Conservation (phyloP, 2,888 invertebrate genomes). For the Cremastobaeus sp. region DNA sequence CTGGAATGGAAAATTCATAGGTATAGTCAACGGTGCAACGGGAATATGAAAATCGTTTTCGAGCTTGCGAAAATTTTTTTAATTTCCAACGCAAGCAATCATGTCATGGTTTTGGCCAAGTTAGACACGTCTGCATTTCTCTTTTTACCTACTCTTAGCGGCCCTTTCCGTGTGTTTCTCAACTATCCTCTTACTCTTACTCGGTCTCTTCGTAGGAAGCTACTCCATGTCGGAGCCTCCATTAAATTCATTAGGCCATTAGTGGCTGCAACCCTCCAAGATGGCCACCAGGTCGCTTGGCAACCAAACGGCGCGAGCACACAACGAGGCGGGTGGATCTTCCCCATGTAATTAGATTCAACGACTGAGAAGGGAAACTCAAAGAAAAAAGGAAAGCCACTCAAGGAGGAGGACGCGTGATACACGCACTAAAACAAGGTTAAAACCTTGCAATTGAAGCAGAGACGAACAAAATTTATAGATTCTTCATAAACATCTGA, state of each 20-base stretch:
- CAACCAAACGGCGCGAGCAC: slow-evolving; percentile 70
- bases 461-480: too few relatives aligned
- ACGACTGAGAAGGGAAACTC: slow-evolving; percentile 73
- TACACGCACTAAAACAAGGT: slow-evolving; percentile 49
- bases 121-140: slow-evolving; percentile 52
- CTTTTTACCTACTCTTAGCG: slow-evolving; percentile 50
- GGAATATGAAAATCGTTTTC: too few relatives aligned
- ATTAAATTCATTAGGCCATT: slow-evolving; percentile 79
- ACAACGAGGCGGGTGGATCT: slow-evolving; percentile 62
- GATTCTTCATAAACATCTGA: too few relatives aligned
- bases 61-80: too few relatives aligned
- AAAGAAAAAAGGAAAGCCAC: slow-evolving; percentile 63
- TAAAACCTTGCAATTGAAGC: slow-evolving; percentile 49
- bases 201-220: slow-evolving; percentile 58
- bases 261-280: slow-evolving; percentile 79
- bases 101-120: slow-evolving; percentile 47
- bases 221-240: slow-evolving; percentile 75
- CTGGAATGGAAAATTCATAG: too few relatives aligned
- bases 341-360: slow-evolving; percentile 77
- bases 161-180: slow-evolving; percentile 47
- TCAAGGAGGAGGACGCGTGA: slow-evolving; percentile 65
- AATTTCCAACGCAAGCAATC: slow-evolving; percentile 26
- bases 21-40: too few relatives aligned
- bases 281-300: slow-evolving; percentile 78
- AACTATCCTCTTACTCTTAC: slow-evolving; percentile 57